Percentiles rank a stretch among this genome's conserved stretches.
phyloP scores from a whole-genome alignment of 2,113 vertebrate species.

The Bos indicus region DNA sequence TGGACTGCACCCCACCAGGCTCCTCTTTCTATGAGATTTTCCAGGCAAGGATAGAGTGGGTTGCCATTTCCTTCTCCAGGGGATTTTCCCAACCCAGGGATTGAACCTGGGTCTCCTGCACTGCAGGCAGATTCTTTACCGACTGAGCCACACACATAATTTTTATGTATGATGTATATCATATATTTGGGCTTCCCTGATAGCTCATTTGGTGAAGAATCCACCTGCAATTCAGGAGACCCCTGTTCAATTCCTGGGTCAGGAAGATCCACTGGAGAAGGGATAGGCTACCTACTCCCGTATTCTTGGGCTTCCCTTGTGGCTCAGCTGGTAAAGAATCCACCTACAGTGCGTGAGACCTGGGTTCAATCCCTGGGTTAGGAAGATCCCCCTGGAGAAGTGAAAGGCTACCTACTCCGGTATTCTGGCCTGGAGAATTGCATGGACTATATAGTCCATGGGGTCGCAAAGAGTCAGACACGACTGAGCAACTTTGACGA shows the following conservation, averaged over 20 bases:
- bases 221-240: background rate
- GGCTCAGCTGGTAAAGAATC: background rate
- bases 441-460: background rate
- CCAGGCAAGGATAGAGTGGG: background rate
- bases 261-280: background rate
- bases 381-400: background rate
- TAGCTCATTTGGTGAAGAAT: background rate
- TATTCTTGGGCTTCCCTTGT: background rate
- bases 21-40: background rate
- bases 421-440: background rate
- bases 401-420: background rate
- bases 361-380: background rate
- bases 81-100: background rate
- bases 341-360: background rate
- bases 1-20: background rate
- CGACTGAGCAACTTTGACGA: background rate
- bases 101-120: background rate
- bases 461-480: background rate
- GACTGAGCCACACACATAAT: background rate
- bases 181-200: background rate
- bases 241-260: background rate
- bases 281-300: background rate
- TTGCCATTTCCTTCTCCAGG: background rate
- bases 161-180: background rate
- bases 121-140: background rate